Conservation (phyloP, 2,113 vertebrate genomes). For the Lagopus leucura region DNA sequence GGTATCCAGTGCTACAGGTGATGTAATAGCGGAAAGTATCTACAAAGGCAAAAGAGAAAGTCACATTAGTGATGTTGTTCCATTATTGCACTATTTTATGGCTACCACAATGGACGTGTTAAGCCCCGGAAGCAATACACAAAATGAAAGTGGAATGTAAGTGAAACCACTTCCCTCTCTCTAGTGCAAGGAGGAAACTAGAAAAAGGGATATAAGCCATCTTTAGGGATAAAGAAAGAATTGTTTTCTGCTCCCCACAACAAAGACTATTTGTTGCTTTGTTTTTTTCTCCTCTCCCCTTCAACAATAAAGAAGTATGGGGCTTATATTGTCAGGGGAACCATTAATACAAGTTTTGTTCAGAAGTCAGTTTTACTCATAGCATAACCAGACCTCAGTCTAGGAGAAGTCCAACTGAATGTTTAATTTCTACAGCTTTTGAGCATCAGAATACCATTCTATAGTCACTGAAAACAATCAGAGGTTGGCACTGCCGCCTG, state of each 20-base stretch:
- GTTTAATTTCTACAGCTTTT: not conserved
- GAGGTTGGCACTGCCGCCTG: not conserved
- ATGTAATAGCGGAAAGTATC: conserved; percentile 93
- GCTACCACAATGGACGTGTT: not conserved
- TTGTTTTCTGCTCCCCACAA: not conserved
- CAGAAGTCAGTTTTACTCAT: not conserved
- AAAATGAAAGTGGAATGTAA: conserved; percentile 16
- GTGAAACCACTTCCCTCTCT: not conserved
- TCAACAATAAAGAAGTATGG: not conserved
- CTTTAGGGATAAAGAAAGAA: not conserved
- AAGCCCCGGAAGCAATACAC: not conserved
- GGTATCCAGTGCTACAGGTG: conserved; percentile 83
- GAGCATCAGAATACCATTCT: not conserved
- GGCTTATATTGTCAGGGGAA: not conserved
- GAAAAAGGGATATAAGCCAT: not conserved
- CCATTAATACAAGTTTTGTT: not conserved
- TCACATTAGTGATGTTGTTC: not conserved
- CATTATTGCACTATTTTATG: not conserved
- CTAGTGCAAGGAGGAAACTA: not conserved
- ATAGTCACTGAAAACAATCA: not conserved
- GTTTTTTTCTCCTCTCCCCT: not conserved
- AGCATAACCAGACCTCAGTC: not conserved
- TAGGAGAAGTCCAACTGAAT: not conserved
- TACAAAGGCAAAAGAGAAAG: conserved; percentile 62
- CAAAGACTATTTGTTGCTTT: not conserved